Base-by-base conservation (phyloP, 2,888 invertebrate species). In the Campaea margaritaria region DNA sequence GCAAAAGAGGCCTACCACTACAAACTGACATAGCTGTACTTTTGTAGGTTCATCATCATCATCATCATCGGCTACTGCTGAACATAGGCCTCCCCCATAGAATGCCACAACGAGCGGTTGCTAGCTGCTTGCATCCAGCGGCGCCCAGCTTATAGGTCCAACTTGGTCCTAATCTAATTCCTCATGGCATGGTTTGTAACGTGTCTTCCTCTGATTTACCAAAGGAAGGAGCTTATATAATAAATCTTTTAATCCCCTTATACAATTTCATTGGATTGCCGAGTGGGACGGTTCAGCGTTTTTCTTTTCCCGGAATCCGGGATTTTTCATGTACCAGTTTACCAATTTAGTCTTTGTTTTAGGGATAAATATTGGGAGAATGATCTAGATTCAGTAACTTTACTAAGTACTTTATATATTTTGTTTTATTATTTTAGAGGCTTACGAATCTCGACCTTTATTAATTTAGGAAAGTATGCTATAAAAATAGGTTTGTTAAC, bases 211-310 rank as follows among this genome's bases (percentile, higher is more conserved):
- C 49, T 45, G 28, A 49, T 43, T 42, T 34, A 16, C 39, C 49
- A 39, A 52, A 36, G 54, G 31, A 85, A 81, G 80, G 83, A 85
- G 86, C 88, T 89, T 84, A 83, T 84, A 83, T 83, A 79, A 86
- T 88, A 89, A 91, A 90, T 90, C 89, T 85, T 87, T 85, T 91
- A 90, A 91, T 90, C 90, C 85, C 86, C 87, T 89, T 87, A 88
- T 82, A 87, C 85, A 87, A 89, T 90, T 89, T 87, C 87, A 89
- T 89, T 86, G 85, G 88, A 89, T 89, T 85, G 86, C 78, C 60
- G 51, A 56, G 39, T 55, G 47, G 51, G 39, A 39, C 44, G 28
- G 28, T 39, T 47, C 15, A 41, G 38, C 42, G 38, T 46, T 61
- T 55, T 51, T 56, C 28, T 46, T 55, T 45, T 43, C 43, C 15